phyloP scores from a whole-genome alignment of 2,888 invertebrate species.

The Villa cingulata region DNA sequence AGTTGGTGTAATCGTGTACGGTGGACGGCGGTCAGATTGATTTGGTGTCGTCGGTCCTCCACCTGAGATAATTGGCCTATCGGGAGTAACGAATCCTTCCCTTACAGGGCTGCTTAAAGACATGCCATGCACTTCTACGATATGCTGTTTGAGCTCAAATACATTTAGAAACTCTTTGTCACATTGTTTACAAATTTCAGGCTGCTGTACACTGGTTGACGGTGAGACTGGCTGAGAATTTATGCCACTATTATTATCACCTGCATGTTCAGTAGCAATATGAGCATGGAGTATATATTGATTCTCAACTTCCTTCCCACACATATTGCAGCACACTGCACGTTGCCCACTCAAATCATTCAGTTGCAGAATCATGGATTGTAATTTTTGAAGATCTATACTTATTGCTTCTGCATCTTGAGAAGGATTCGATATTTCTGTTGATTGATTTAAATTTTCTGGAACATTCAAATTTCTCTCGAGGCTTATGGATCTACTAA shows the following conservation, averaged over 20 bases:
- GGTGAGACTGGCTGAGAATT: slow-evolving; percentile 13
- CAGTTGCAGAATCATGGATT: slow-evolving; percentile 79
- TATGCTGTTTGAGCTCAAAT: slow-evolving; percentile 56
- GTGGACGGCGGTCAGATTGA: slow-evolving; percentile 36
- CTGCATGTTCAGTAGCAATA: slow-evolving; percentile 31
- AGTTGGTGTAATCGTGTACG: slow-evolving; percentile 48
- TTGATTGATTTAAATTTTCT: slow-evolving; percentile 5
- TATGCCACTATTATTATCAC: slow-evolving; percentile 12
- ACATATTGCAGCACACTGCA: slow-evolving; percentile 48
- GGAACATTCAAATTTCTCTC: slow-evolving; percentile 1
- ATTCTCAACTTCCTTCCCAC: slow-evolving; percentile 58
- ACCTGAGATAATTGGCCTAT: slow-evolving; percentile 30
- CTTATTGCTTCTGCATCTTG: slow-evolving; percentile 49
- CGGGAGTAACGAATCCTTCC: slow-evolving; percentile 38
- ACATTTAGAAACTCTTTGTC: slow-evolving; percentile 47
- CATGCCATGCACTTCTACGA: slow-evolving; percentile 51
- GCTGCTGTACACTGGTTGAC: slow-evolving; percentile 12
- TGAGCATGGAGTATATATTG: slow-evolving; percentile 48
- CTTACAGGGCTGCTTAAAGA: slow-evolving; percentile 28
- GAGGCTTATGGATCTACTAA: not conserved
- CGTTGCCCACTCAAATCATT: slow-evolving; percentile 61
- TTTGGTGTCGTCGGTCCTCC: slow-evolving; percentile 17
- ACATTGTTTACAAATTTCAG: slow-evolving; percentile 31
- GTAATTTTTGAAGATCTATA: slow-evolving; percentile 74
- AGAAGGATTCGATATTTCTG: not conserved